Evolutionary conservation across 2,113 vertebrate genomes (phyloP), one percentile per base, ranked within the genome.

Genomic region (Cyanoramphus novaezelandiae): DNA sequence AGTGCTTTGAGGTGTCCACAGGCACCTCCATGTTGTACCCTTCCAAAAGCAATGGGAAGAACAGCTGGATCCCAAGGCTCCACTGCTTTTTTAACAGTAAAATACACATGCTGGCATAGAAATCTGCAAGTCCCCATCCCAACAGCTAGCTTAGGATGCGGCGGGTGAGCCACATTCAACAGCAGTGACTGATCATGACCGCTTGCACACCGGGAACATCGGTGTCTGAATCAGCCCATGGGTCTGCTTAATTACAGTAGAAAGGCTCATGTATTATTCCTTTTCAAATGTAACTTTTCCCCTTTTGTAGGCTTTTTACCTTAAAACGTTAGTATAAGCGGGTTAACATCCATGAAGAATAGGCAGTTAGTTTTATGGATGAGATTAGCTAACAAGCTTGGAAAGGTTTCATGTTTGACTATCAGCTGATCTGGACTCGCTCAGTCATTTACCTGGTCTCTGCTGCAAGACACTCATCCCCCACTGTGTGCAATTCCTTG

Each of bases 261-360:
- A 50, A 90, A 77, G 53, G 15, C 39, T 93, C 50, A 46, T 74
- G 63, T 80, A 49, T 70, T 83, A 86, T 31, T 68, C 72, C 64
- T 88, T 90, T 69, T 28, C 79, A 70, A 77, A 86, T 11, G 23
- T 35, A 88, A 29, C 59, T 67, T 70, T 74, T 46, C 35, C 60
- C 67, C 46, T 87, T 86, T 20, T 44, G 50, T 47, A 29, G 43
- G 8, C 21, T 79, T 90, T 84, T 90, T 71, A 67, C 76, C 86
- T 90, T 80, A 63, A 93, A 96, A 80, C 55, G 50, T 86, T 70
- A 83, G 49, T 31, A 60, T 60, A 83, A 86, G 55, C 44, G 63
- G 53, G 55, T 88, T 96, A 95, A 91, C 53, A 75, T 74, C 90
- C 88, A 86, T 83, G 71, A 86, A 95, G 87, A 95, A 95, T 4